Evolutionary conservation across 1,140 invertebrate species (phyloP), one percentile per base, ranked within the genome.

Genomic region (Sesamia nonagrioides): DNA sequence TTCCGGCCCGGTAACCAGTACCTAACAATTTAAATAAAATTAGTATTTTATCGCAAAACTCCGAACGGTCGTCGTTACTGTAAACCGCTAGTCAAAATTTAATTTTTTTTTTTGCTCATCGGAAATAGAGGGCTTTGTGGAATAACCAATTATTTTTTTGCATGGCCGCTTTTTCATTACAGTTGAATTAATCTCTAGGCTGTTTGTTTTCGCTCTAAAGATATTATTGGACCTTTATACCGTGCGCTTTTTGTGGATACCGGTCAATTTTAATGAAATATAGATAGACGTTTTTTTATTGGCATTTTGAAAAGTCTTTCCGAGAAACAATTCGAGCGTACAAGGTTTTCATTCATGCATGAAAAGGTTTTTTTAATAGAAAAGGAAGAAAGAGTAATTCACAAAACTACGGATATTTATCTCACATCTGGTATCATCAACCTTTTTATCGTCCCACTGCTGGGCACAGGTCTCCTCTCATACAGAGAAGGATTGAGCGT

Each of bases 71-170:
- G 8, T 9, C 45, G 60, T 48, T 45, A 68, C 48, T 77, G 61
- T 68, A 77, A 77, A 68, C 27, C 61, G 48, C 61, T 77, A 54
- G 60, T 66, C 61, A 82, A 85, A 85, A 85, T 83, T 83, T 87
- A 85, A 83, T 81, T 83, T 86, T 86, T 87, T 81, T 83, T 86
- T 86, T 87, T 78, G 80, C 66, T 84, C 80, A 88, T 87, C 85
- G 84, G 83, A 88, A 89, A 90, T 88, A 89, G 83, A 82, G 79
- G 78, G 79, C 84, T 86, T 91, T 90, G 85, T 86, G 78, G 73
- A 63, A 54, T 83, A 88, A 88, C 84, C 90, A 92, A 92, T 92
- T 91, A 91, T 91, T 91, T 91, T 90, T 91, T 89, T 91, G 86
- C 88, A 89, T 86, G 87, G 84, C 82, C 81, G 86, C 83, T 82